Percentiles rank a stretch among this genome's conserved stretches.
These are phyloP conservation scores for Sisor rabdophorus DNA, from an alignment of 2,113 vertebrate genomes.

Conservation along the genomic window DNA sequence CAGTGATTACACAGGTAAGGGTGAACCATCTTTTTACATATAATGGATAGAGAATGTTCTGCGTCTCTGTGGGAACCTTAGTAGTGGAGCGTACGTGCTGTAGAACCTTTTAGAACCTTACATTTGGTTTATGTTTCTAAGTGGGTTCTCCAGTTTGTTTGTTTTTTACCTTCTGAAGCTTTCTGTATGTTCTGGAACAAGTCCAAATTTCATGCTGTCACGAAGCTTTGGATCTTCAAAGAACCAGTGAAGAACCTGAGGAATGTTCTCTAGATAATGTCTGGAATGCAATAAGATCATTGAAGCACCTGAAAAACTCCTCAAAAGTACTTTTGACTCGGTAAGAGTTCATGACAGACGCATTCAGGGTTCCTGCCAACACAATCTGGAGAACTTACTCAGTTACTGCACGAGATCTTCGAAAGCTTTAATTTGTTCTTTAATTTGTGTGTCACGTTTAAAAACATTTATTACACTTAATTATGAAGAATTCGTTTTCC, in stretches of 20 bases:
- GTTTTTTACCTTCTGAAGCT: background rate
- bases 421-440: background rate
- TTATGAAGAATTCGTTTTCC: no score
- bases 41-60: background rate
- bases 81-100: no score
- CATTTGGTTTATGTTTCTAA: background rate
- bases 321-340: background rate
- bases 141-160: no score
- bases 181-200: background rate
- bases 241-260: background rate
- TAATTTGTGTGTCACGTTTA: background rate
- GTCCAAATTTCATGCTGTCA: background rate
- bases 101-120: background rate
- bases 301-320: background rate
- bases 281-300: background rate
- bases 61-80: background rate
- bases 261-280: background rate
- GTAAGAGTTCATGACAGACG: background rate
- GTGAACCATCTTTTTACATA: background rate
- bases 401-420: background rate
- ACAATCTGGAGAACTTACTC: background rate
- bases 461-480: no score
- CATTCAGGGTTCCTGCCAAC: background rate
- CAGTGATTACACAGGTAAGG: slow-evolving; percentile 26
- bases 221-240: background rate